Base-by-base conservation (phyloP, 2,888 invertebrate genomes). In the Drosophila kokeensis region DNA sequence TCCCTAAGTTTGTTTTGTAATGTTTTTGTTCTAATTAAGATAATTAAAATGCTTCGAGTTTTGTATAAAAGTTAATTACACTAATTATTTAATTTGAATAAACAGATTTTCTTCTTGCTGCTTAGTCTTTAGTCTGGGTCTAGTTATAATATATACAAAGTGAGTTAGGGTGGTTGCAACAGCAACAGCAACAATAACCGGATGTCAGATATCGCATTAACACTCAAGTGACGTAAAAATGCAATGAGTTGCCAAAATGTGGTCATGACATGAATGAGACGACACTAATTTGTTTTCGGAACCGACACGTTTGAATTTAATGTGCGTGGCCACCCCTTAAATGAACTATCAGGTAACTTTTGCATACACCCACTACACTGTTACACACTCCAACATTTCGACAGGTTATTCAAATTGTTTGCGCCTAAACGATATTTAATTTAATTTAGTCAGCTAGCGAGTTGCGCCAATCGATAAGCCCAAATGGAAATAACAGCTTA, bases 221-320 rank as follows among this genome's bases (percentile, higher is more conserved):
- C 76, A 71, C 76, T 52, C 64, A 67, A 60, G 24, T 76, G 78
- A 80, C 72, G 68, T 62, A 62, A 53, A 71, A 67, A 59, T 67
- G 67, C 76, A 36, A 59, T 50, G 18, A 58, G 55, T 80, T 76
- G 76, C 59, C 77, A 83, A 71, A 71, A 68, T 75, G 71, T 72
- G 79, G 55, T 59, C 84, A 73, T 79, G 84, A 81, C 29, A 55
- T 55, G 54, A 70, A 79, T 68, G 69, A 72, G 79, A 70, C 77
- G 84, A 81, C 84, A 85, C 75, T 73, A 53, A 73, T 83, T 75
- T 75, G 81, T 69, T 70, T 30, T 15, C 11, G 55, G 15, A 30
- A 5, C 15, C 15, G 30, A 57, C 42, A 15, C 36, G 27, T 75
- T 52, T 53, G 69, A 58, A 50, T 72, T 73, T 69, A 67, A 75